A percentile compares a stretch with the other conserved stretches of the same genome.
These are phyloP conservation scores for Leucophenga maculata DNA, from an alignment of 2,888 invertebrate genomes.

Conservation along the genomic window DNA sequence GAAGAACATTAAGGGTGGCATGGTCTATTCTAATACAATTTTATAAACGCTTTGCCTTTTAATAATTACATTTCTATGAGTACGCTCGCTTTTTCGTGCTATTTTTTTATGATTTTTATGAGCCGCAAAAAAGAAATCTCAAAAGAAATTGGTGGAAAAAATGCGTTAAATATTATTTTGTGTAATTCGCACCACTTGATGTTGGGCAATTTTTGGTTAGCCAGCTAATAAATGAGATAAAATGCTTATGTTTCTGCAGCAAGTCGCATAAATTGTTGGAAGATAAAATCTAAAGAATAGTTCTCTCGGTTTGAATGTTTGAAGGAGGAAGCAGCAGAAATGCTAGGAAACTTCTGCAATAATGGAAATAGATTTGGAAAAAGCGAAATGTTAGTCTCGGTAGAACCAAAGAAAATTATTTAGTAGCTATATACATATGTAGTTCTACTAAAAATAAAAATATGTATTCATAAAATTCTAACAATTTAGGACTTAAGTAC, in stretches of 20 bases:
- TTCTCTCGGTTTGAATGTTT: too few relatives aligned
- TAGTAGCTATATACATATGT: too few relatives aligned
- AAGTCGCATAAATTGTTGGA: constrained; percentile 42
- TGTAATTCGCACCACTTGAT: constrained; percentile 41
- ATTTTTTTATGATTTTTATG: constrained; percentile 25
- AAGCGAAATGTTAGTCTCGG: too few relatives aligned
- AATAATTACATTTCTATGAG: constrained; percentile 59
- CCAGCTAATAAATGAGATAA: constrained; percentile 61
- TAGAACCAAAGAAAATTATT: too few relatives aligned
- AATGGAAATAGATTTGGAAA: too few relatives aligned
- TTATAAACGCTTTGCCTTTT: constrained; percentile 49
- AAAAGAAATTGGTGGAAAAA: constrained; percentile 8
- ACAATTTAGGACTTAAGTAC: too few relatives aligned
- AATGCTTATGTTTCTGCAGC: constrained; percentile 40
- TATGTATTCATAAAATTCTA: too few relatives aligned
- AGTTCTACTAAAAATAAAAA: too few relatives aligned
- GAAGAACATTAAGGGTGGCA: neutral
- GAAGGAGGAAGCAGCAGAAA: too few relatives aligned
- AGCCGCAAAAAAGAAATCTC: constrained; percentile 21
- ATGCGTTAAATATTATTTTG: constrained; percentile 28
- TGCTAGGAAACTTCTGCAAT: too few relatives aligned
- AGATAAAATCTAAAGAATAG: neutral
- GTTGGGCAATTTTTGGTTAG: constrained; percentile 42
- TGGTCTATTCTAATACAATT: constrained; percentile 4
- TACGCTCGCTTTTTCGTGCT: constrained; percentile 35